Conservation (phyloP, 2,113 vertebrate genomes). For the Delphinapterus leucas region DNA sequence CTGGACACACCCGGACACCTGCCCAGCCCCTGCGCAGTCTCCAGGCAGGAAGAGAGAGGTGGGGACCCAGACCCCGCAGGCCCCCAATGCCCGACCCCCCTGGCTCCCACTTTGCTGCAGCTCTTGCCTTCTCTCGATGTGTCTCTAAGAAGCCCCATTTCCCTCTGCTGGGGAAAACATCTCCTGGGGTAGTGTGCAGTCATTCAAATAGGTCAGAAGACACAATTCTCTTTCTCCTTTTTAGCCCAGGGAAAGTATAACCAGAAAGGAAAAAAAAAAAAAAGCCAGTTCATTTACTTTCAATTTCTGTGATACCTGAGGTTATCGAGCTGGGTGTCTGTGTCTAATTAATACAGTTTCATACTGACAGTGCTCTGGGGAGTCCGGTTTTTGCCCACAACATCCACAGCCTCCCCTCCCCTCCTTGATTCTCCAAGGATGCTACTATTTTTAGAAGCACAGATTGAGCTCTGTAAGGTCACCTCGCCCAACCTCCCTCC, state of each 20-base stretch:
- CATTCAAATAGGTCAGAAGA: slow-evolving; percentile 46
- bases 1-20: background rate
- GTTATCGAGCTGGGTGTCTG: background rate
- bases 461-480: slow-evolving; percentile 66
- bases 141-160: background rate
- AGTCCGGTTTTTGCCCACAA: slow-evolving; percentile 44
- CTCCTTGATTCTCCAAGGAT: slow-evolving; percentile 47
- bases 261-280: background rate
- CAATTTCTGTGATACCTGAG: slow-evolving; percentile 59
- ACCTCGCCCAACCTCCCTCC: slow-evolving; percentile 30
- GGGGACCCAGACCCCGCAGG: background rate
- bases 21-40: background rate
- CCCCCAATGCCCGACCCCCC: accelerated
- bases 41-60: background rate
- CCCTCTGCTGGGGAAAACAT: background rate
- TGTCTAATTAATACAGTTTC: slow-evolving; percentile 68
- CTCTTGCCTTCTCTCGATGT: background rate
- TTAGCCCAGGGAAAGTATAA: slow-evolving; percentile 30
- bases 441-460: slow-evolving; percentile 66
- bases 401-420: slow-evolving; percentile 17
- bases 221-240: background rate
- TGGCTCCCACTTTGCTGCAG: background rate
- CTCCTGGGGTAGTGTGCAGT: background rate
- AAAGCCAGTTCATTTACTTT: slow-evolving; percentile 52
- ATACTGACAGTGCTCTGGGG: slow-evolving; percentile 40